Conservation (phyloP, 2,888 invertebrate species). For the Crepidodera aurea region DNA sequence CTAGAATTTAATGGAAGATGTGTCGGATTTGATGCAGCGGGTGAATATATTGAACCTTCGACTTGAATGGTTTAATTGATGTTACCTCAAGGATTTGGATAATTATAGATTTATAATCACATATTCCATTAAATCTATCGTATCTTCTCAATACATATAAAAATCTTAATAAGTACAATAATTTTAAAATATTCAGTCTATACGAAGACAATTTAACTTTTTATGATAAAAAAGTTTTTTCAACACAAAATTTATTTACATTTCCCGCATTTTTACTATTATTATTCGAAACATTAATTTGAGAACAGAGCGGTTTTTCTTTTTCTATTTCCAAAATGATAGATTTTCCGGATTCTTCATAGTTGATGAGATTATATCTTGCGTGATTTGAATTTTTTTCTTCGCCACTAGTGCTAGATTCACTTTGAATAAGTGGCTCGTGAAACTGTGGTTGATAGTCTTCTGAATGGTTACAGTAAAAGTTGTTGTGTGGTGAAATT, state of each 20-base stretch:
- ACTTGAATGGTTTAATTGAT: no score
- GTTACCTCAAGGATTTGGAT: no score
- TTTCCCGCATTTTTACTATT: conserved; percentile 12
- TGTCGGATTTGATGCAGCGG: no score
- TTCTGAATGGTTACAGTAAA: conserved; percentile 39
- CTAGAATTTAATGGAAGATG: conserved; percentile 31
- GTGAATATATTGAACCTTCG: not conserved
- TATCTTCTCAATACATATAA: conserved; percentile 5
- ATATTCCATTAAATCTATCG: not conserved
- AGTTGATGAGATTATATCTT: conserved; percentile 48
- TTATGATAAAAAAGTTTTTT: conserved; percentile 32
- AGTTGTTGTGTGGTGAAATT: conserved; percentile 40
- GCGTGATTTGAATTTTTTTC: conserved; percentile 52
- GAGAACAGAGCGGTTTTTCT: conserved; percentile 31
- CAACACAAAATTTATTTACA: conserved; percentile 25
- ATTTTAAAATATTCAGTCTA: conserved; percentile 22
- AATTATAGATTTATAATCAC: not conserved
- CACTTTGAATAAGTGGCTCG: conserved; percentile 46
- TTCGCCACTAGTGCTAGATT: conserved; percentile 30
- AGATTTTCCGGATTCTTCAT: conserved; percentile 41
- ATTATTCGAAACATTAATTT: conserved; percentile 24
- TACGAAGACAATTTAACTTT: conserved; percentile 5
- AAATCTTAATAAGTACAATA: conserved; percentile 27
- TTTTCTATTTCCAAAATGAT: conserved; percentile 51
- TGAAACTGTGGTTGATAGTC: conserved; percentile 45